Percentiles rank a stretch among this genome's conserved stretches.
phyloP scores from a whole-genome alignment of 2,888 invertebrate genomes.

The Dynastes hyllus region DNA sequence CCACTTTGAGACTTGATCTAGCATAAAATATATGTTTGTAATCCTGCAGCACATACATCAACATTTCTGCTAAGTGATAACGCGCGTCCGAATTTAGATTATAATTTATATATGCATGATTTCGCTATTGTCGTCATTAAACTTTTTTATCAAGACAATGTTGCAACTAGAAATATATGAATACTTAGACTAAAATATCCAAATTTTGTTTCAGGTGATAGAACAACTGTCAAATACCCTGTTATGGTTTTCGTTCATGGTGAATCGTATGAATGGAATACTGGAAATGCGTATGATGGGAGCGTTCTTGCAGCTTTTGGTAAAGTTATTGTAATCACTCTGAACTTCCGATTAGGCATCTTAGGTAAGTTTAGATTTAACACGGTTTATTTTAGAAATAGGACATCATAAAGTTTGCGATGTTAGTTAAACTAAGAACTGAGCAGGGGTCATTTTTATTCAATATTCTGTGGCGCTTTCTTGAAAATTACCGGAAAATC shows the following conservation, averaged over 20 bases:
- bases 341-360: conserved; percentile 89
- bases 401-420: too few relatives aligned
- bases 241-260: conserved; percentile 96
- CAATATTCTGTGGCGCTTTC: too few relatives aligned
- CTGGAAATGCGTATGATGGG: conserved; percentile 98
- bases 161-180: not conserved
- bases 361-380: conserved; percentile 76
- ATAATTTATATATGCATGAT: not conserved
- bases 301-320: conserved; percentile 93
- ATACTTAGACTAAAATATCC: not conserved
- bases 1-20: conserved; percentile 24
- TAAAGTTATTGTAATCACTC: conserved; percentile 88
- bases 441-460: too few relatives aligned
- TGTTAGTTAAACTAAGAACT: too few relatives aligned
- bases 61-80: not conserved
- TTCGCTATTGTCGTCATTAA: not conserved
- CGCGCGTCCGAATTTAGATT: not conserved
- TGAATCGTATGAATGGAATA: conserved; percentile 97
- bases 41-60: not conserved
- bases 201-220: conserved; percentile 42
- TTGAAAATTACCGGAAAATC: too few relatives aligned
- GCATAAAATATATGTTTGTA: conserved; percentile 11
- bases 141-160: not conserved
- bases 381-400: too few relatives aligned
- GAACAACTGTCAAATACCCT: conserved; percentile 75